phyloP scores from a whole-genome alignment of 2,797 vertebrate species.

The Gambelia wislizenii region DNA sequence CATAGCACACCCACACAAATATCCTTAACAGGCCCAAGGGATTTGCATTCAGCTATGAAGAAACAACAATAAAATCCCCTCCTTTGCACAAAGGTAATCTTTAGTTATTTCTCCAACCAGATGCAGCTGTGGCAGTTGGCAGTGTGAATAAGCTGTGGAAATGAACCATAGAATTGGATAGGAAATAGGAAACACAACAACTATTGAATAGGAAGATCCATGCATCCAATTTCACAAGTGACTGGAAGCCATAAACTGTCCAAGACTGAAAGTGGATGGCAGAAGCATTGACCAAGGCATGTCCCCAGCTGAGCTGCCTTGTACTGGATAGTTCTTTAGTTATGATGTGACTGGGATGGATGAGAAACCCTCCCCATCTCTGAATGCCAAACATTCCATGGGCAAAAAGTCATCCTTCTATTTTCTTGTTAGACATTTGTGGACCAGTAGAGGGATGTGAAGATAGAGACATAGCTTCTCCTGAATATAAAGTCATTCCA shows the following conservation, averaged over 20 bases:
- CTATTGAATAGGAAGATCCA: neutral
- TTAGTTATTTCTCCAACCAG: neutral
- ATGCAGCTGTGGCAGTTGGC: neutral
- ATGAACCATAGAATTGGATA: neutral
- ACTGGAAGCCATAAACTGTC: neutral
- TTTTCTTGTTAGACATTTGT: neutral
- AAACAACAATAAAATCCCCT: neutral
- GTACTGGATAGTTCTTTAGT: neutral
- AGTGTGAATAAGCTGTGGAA: neutral
- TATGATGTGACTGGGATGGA: neutral
- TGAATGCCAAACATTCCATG: neutral
- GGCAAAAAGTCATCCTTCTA: neutral
- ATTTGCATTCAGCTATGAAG: neutral
- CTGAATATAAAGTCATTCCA: neutral
- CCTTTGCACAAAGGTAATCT: neutral
- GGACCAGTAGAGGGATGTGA: neutral
- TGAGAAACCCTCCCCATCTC: neutral
- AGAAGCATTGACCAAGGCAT: neutral
- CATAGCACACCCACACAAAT: neutral
- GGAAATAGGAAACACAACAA: no score
- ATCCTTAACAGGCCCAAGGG: neutral
- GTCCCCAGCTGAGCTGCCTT: neutral
- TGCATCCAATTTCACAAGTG: neutral
- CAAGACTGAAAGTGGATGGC: neutral
- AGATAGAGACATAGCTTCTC: neutral